These are phyloP conservation scores for Phocoena sinus DNA, from an alignment of 2,113 vertebrate genomes.

Conservation along the genomic window DNA sequence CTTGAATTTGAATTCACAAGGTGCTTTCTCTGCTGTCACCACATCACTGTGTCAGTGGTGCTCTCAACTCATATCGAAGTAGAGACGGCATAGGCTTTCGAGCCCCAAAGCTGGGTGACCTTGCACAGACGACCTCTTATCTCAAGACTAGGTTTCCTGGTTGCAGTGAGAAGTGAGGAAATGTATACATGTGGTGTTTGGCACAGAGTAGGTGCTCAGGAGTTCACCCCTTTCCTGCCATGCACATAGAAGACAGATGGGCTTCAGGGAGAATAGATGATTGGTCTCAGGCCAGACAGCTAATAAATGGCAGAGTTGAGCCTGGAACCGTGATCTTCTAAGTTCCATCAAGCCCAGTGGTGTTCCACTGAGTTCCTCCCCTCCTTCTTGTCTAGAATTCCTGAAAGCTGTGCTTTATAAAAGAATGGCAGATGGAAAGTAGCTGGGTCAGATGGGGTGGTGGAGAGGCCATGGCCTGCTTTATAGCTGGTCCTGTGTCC, in stretches of 20 bases:
- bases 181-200: too few species aligned
- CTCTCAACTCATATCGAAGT: background rate
- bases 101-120: background rate
- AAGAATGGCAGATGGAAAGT: background rate
- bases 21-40: background rate
- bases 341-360: background rate
- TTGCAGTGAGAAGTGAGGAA: background rate
- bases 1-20: background rate
- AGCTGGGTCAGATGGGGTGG: fast-evolving
- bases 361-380: background rate
- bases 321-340: background rate
- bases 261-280: background rate
- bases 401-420: background rate
- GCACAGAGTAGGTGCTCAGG: background rate
- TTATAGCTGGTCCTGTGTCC: background rate
- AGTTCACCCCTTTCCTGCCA: background rate
- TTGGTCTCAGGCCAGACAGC: background rate
- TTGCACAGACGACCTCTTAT: background rate
- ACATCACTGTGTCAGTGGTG: background rate
- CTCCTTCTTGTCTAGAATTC: background rate
- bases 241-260: background rate
- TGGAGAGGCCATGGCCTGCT: background rate
- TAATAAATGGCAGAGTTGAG: background rate
- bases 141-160: background rate
- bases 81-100: background rate